Conservation (phyloP, 2,797 vertebrate species). For the Coccyzus lansbergi region DNA sequence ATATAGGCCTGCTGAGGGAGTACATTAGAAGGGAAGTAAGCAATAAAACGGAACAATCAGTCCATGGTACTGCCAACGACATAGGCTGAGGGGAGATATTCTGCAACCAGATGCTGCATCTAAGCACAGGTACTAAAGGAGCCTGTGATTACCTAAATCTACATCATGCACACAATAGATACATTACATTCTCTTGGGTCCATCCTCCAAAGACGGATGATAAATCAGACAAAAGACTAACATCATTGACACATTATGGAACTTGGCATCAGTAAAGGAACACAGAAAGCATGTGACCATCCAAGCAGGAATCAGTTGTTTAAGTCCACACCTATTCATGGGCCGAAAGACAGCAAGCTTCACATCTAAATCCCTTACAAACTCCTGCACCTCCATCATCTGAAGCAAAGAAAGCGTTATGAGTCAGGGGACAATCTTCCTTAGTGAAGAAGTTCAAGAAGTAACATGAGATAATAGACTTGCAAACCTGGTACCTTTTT, state of each 20-base stretch:
- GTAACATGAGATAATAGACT: background rate
- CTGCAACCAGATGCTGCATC: background rate
- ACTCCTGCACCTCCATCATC: background rate
- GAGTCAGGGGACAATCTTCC: background rate
- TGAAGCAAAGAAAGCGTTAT: background rate
- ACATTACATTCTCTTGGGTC: background rate
- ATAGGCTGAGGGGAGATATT: background rate
- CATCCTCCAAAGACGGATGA: background rate
- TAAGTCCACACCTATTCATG: background rate
- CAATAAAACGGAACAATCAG: background rate
- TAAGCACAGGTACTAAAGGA: background rate
- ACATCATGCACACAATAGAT: background rate
- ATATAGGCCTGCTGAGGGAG: background rate
- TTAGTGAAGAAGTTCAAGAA: background rate
- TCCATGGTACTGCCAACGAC: background rate
- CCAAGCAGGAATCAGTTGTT: background rate
- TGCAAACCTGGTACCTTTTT: background rate
- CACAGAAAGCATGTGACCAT: constrained; percentile 27
- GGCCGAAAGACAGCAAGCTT: background rate
- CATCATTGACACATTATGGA: background rate
- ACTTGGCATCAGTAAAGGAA: constrained; percentile 18
- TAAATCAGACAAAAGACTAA: background rate
- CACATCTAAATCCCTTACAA: background rate
- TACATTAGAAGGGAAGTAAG: background rate
- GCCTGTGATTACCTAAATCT: background rate